These are phyloP conservation scores for Coenonympha glycerion DNA, from an alignment of 2,888 invertebrate species.

Conservation along the genomic window DNA sequence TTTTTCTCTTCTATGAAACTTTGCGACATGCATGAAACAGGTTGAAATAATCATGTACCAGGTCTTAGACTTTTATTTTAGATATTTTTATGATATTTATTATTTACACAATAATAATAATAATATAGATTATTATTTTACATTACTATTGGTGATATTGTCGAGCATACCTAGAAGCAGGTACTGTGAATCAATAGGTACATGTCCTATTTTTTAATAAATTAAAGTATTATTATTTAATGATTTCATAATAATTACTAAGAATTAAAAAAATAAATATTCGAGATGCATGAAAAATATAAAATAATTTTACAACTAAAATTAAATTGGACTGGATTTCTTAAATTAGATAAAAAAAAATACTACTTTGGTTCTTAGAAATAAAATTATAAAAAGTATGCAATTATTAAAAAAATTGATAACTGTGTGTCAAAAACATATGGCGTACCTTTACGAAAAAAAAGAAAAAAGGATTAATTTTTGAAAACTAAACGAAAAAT, in stretches of 20 bases:
- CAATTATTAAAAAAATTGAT: not conserved
- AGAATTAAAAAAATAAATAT: not conserved
- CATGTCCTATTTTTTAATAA: conserved; percentile 1
- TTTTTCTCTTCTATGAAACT: too few relatives aligned
- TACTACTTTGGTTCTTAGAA: conserved; percentile 11
- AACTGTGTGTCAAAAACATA: too few relatives aligned
- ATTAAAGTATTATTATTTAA: not conserved
- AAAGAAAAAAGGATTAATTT: too few relatives aligned
- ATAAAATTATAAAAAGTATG: conserved; percentile 8
- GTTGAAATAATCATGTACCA: not conserved
- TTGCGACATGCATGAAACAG: too few relatives aligned
- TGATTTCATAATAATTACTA: not conserved
- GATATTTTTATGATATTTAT: conserved; percentile 36
- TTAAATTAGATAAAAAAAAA: conserved; percentile 10
- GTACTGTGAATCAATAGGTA: conserved; percentile 57
- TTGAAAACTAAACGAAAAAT: too few relatives aligned
- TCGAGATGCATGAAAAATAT: not conserved
- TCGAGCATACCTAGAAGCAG: conserved; percentile 58
- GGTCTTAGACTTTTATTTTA: conserved; percentile 10
- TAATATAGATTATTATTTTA: conserved; percentile 28
- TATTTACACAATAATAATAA: conserved; percentile 34
- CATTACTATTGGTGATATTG: conserved; percentile 51
- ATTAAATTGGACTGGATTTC: not conserved
- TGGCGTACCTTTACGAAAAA: too few relatives aligned
- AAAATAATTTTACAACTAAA: not conserved